Conservation (phyloP, 2,797 vertebrate species). For the Thamnophis elegans region DNA sequence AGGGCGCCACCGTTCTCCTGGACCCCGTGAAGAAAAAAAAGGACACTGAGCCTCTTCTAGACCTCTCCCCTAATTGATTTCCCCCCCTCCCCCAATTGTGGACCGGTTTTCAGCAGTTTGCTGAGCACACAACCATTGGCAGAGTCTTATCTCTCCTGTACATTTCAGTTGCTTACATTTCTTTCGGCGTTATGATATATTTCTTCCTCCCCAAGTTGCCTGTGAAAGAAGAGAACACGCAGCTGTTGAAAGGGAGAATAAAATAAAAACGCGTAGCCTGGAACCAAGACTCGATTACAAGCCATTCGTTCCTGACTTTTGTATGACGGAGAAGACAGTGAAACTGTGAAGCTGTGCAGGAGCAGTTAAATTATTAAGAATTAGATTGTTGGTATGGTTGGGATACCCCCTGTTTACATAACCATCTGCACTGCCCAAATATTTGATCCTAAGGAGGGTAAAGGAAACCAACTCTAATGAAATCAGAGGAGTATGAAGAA, state of each 20-base stretch:
- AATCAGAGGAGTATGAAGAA: not conserved
- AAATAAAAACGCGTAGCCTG: slow-evolving; percentile 15
- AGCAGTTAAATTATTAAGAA: slow-evolving; percentile 59
- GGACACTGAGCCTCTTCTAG: slow-evolving; percentile 55
- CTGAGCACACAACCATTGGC: slow-evolving; percentile 34
- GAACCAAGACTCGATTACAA: slow-evolving; percentile 33
- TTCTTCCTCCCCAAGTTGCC: slow-evolving; percentile 24
- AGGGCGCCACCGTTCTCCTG: slow-evolving; percentile 45
- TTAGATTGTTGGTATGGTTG: slow-evolving; percentile 41
- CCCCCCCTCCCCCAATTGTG: slow-evolving; percentile 49
- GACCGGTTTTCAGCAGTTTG: slow-evolving; percentile 50
- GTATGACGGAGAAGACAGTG: slow-evolving; percentile 36
- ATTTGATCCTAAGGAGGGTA: slow-evolving; percentile 35
- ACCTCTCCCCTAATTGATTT: slow-evolving; percentile 52
- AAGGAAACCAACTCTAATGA: slow-evolving; percentile 3
- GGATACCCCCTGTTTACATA: slow-evolving; percentile 49
- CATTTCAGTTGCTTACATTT: slow-evolving; percentile 38
- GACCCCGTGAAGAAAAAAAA: slow-evolving; percentile 59
- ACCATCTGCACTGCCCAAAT: slow-evolving; percentile 31
- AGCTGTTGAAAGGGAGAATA: not conserved
- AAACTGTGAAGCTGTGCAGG: slow-evolving; percentile 64
- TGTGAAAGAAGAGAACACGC: slow-evolving; percentile 33
- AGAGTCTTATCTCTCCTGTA: not conserved
- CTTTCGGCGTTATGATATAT: slow-evolving; percentile 29
- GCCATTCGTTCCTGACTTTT: fast-evolving